Conservation (phyloP, 92 coral and sea anemone genomes). For the Desmophyllum pertusum region DNA sequence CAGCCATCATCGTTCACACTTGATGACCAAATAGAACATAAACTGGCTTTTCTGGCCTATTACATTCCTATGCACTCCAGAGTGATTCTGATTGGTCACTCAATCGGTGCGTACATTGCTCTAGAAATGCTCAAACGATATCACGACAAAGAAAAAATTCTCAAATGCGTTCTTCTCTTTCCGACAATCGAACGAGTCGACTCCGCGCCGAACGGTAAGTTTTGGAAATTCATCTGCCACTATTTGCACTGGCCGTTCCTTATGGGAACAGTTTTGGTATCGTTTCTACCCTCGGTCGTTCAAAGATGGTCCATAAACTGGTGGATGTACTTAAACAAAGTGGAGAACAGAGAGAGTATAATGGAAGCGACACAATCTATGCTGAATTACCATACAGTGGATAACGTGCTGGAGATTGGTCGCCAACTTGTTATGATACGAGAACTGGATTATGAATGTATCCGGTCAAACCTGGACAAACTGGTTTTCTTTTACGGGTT, state of each 20-base stretch:
- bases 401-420: conserved; percentile 80
- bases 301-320: conserved; percentile 85
- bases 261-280: conserved; percentile 76
- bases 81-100: conserved; percentile 89
- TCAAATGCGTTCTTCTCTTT: conserved; percentile 86
- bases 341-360: conserved; percentile 64
- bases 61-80: conserved; percentile 74
- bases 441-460: conserved; percentile 67
- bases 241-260: conserved; percentile 92
- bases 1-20: conserved; percentile 61
- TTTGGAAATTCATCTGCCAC: conserved; percentile 85
- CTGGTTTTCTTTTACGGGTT: conserved; percentile 95
- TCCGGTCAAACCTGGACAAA: conserved; percentile 80
- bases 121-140: conserved; percentile 87
- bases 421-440: conserved; percentile 78
- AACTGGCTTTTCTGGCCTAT: conserved; percentile 86
- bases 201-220: conserved; percentile 92
- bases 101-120: conserved; percentile 88
- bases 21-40: conserved; percentile 91
- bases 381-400: conserved; percentile 70
- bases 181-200: conserved; percentile 97
- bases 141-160: conserved; percentile 76
- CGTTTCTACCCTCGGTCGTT: conserved; percentile 73
- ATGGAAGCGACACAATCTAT: conserved; percentile 78
- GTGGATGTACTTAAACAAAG: conserved; percentile 88